Conservation (phyloP, 2,113 vertebrate genomes). For the Semnornis frantzii region DNA sequence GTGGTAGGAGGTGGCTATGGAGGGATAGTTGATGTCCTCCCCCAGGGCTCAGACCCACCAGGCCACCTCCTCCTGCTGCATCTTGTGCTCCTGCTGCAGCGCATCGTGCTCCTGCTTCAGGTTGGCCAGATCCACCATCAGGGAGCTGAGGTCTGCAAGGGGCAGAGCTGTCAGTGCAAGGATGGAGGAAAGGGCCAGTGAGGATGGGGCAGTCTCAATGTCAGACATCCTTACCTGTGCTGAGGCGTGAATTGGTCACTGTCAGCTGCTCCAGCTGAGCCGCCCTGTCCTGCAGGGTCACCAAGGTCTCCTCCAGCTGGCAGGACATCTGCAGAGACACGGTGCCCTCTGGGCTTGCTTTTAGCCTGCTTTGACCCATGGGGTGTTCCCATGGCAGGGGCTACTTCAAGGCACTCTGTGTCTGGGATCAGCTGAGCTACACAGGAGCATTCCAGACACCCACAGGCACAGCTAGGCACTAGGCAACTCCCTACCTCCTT, state of each 20-base stretch:
- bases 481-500: conserved; percentile 6
- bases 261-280: conserved; percentile 60
- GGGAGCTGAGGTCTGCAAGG: conserved; percentile 53
- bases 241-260: conserved; percentile 51
- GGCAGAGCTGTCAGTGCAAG: background rate
- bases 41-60: conserved; percentile 47
- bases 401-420: rapidly evolving
- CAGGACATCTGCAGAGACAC: conserved; percentile 38
- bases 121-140: conserved; percentile 56
- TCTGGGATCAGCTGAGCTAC: background rate
- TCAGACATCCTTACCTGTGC: conserved; percentile 47
- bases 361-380: background rate
- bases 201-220: rapidly evolving
- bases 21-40: no score
- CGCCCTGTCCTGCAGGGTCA: background rate
- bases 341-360: rapidly evolving
- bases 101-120: conserved; percentile 72
- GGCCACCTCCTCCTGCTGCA: conserved; percentile 36
- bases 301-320: conserved; percentile 51
- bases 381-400: background rate
- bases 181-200: background rate
- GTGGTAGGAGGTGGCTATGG: background rate
- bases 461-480: background rate
- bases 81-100: conserved; percentile 67
- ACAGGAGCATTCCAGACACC: background rate